These are phyloP conservation scores for Semotilus atromaculatus DNA, from an alignment of 2,797 vertebrate species.

Conservation along the genomic window DNA sequence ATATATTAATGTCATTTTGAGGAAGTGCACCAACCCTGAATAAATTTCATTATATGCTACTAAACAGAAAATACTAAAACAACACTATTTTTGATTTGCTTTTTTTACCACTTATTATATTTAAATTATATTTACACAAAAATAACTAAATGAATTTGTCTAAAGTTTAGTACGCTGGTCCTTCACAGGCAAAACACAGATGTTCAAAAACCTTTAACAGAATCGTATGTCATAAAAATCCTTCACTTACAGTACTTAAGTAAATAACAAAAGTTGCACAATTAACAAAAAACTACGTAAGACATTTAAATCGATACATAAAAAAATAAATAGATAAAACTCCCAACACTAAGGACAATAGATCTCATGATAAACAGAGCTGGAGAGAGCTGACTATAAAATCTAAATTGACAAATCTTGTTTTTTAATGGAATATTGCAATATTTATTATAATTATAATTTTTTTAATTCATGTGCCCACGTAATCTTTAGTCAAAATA, in stretches of 20 bases:
- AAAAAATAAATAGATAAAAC: background rate
- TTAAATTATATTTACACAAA: too few species aligned
- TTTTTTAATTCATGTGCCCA: background rate
- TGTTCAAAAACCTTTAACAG: background rate
- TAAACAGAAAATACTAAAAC: background rate
- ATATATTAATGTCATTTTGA: background rate
- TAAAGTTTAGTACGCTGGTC: background rate
- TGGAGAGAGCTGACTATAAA: background rate
- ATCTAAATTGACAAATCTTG: background rate
- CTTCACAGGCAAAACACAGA: background rate
- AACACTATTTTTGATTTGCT: too few species aligned
- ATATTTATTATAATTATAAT: background rate
- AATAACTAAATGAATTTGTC: background rate
- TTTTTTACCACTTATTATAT: background rate
- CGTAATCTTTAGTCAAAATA: background rate
- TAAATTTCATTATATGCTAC: background rate
- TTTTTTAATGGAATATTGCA: background rate
- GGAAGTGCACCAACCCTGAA: background rate
- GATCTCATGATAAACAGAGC: background rate
- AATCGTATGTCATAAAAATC: background rate
- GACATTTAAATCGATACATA: background rate
- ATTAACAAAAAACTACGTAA: background rate
- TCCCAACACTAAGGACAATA: background rate
- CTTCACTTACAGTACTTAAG: background rate
- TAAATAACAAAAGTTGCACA: background rate